Evolutionary conservation across 2,888 invertebrate species (phyloP).

Genomic region (Bibio marci): DNA sequence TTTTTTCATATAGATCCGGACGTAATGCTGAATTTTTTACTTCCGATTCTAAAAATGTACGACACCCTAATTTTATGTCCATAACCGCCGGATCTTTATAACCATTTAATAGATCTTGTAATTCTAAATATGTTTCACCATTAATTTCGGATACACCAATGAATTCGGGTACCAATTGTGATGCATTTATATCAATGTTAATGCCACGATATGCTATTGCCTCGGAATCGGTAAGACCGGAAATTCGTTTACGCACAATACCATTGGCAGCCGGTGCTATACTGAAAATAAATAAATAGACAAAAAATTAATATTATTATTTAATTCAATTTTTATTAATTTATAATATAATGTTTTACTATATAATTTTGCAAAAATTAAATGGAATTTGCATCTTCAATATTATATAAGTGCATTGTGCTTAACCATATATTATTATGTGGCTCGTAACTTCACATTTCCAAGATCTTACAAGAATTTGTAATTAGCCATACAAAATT

Average conservation of each 20-base stretch:
- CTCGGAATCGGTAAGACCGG: constrained; percentile 54
- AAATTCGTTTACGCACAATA: constrained; percentile 83
- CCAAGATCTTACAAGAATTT: too few relatives aligned
- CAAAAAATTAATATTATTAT: too few relatives aligned
- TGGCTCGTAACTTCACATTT: too few relatives aligned
- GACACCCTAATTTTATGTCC: constrained; percentile 93
- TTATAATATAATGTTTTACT: not conserved
- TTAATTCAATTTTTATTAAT: too few relatives aligned
- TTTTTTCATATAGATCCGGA: constrained; percentile 84
- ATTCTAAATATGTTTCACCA: constrained; percentile 76
- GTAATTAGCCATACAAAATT: too few relatives aligned
- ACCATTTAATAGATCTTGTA: constrained; percentile 82
- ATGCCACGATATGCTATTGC: constrained; percentile 63
- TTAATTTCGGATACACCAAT: constrained; percentile 59
- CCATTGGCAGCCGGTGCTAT: constrained; percentile 86
- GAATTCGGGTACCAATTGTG: constrained; percentile 56
- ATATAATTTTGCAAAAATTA: too few relatives aligned
- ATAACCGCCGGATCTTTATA: constrained; percentile 88
- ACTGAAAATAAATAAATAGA: constrained; percentile 28
- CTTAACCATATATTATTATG: too few relatives aligned
- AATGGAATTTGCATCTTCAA: too few relatives aligned
- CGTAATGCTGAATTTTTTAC: constrained; percentile 75
- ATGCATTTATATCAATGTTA: constrained; percentile 43
- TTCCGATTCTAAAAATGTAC: constrained; percentile 91
- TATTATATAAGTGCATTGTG: too few relatives aligned